A percentile compares a stretch with the other conserved stretches of the same genome.
These are phyloP conservation scores for Eristalis pertinax DNA, from an alignment of 2,888 invertebrate species.

Conservation along the genomic window DNA sequence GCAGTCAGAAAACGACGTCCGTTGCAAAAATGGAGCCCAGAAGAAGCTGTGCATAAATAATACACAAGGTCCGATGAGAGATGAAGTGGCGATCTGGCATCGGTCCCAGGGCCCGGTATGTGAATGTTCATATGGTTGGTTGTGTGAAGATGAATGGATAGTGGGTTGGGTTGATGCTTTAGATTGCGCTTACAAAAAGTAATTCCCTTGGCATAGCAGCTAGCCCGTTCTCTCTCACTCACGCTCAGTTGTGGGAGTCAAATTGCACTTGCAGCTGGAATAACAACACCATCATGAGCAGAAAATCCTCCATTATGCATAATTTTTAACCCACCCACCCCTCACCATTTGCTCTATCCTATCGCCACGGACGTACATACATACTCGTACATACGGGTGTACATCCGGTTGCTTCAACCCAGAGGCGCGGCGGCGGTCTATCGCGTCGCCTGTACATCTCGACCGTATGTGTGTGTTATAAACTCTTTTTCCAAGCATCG, in stretches of 20 bases:
- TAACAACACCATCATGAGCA: conserved; percentile 64
- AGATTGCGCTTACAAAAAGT: conserved; percentile 46
- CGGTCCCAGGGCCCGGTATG: conserved; percentile 56
- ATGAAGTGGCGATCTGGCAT: conserved; percentile 69
- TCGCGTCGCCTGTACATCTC: conserved; percentile 37
- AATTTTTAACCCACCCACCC: conserved; percentile 21
- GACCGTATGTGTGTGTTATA: conserved; percentile 67
- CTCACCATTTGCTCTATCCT: neutral
- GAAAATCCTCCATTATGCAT: conserved; percentile 68
- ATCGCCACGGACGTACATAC: neutral
- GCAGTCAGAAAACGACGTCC: conserved; percentile 7
- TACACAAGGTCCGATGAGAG: conserved; percentile 56
- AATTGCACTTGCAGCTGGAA: conserved; percentile 65
- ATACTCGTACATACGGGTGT: conserved; percentile 10
- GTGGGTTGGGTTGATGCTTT: conserved; percentile 11
- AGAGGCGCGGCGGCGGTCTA: conserved; percentile 2
- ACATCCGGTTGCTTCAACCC: neutral
- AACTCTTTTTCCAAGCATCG: conserved; percentile 50
- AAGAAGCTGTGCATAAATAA: conserved; percentile 58
- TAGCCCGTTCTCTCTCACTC: too few species aligned
- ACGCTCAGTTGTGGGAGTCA: conserved; percentile 45
- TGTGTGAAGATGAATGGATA: conserved; percentile 38
- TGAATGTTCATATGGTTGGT: conserved; percentile 46
- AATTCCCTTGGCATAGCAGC: conserved; percentile 31
- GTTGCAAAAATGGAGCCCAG: conserved; percentile 27